Evolutionary conservation across 1,140 invertebrate species (phyloP), one percentile per base, ranked within the genome.

Genomic region (Pectinophora gossypiella): DNA sequence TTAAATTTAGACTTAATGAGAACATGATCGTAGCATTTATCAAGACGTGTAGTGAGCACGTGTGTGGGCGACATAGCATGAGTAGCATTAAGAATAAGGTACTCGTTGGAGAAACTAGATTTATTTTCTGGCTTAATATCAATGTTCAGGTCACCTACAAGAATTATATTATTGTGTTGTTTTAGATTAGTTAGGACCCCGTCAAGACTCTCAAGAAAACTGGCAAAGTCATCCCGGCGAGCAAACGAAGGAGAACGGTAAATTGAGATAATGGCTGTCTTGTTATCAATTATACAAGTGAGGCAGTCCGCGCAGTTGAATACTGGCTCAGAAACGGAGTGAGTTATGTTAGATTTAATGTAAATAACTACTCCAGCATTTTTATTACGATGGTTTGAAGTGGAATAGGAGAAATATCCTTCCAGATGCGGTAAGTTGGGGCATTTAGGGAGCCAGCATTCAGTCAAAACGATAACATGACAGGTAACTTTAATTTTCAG

Each of bases 101-200:
- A 38, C 4, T 38, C 36, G 5, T n/a, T 5, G 3, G 36, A 38
- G 13, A n/a, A 9, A 3, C 4, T 15, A 38, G 3, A 7, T 15
- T n/a, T 38, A 15, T n/a, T 38, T 4, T 4, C 7, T 3, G 36
- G 36, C 13, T 9, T 15, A 13, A 46, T 46, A 13, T 46, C 19
- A 13, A 46, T 46, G 13, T 46, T 46, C 3, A 46, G 12, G 19
- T 46, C 44, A n/a, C 44, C 44, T 5, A 20, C 44, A 2, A 46
- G 12, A 12, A 23, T 46, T 15, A 46, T 15, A 15, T 9, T 38
- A n/a, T 38, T 15, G 13, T n/a, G 13, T 4, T 4, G 13, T 9
- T 38, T 38, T n/a, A 38, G 13, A n/a, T 9, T n/a, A 10, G 13
- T 15, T 38, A 38, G 13, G 13, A 38, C 13, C 4, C 4, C 4